Conservation (phyloP, 2,113 vertebrate species). For the Cricetomys ansorgei region DNA sequence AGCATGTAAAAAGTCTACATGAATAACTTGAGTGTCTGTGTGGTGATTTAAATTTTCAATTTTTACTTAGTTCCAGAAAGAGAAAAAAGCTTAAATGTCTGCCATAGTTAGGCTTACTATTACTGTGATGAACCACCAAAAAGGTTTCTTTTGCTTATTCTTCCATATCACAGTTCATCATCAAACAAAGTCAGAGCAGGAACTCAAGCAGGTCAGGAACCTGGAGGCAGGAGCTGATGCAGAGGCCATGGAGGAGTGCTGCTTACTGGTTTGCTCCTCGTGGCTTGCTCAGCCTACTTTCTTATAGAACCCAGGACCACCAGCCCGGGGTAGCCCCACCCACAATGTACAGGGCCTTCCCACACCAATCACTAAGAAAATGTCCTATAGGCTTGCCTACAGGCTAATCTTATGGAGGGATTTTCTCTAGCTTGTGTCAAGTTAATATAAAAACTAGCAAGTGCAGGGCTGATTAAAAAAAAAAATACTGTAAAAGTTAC, state of each 20-base stretch:
- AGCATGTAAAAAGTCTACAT: background rate
- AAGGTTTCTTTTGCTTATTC: background rate
- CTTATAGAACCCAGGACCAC: background rate
- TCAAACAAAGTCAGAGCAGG: background rate
- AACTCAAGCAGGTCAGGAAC: background rate
- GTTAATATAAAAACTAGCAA: background rate
- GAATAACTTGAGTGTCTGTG: background rate
- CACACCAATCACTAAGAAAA: background rate
- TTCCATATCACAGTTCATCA: background rate
- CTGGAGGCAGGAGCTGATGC: background rate
- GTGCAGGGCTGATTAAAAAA: background rate
- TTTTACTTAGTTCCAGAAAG: background rate
- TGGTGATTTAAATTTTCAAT: background rate
- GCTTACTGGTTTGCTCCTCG: no score
- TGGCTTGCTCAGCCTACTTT: background rate
- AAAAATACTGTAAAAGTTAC: background rate
- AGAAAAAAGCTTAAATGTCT: slow-evolving; percentile 20
- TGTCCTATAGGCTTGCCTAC: background rate
- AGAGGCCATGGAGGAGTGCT: background rate
- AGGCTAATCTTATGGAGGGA: background rate
- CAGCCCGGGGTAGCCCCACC: background rate
- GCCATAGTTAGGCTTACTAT: background rate
- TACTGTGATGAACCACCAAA: background rate
- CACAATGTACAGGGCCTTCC: background rate
- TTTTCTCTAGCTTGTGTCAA: background rate